Evolutionary conservation across 2,797 vertebrate genomes (phyloP), one percentile per base, ranked within the genome.

Genomic region (Steatocranus sp.): DNA sequence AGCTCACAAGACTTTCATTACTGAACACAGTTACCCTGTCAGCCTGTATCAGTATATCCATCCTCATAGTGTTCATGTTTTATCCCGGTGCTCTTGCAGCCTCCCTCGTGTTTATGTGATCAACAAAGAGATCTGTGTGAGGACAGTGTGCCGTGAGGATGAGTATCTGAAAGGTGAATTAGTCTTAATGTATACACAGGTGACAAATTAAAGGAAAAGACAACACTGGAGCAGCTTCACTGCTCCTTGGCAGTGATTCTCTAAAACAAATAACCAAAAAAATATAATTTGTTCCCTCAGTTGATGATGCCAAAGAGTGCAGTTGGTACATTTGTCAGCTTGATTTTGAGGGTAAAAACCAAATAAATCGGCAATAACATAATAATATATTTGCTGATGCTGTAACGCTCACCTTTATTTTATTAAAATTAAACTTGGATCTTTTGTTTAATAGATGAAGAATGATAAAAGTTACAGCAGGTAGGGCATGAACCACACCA

Each of bases 51-150:
- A 38, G 27, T 27, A 43, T 38, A 50, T 36, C 38, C 49, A 7
- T 2, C 23, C 49, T 73, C 27, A 73, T 50, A 11, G 61, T 54
- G 30, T 54, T 86, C 53, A 46, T 79, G 36, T 78, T 86, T 43
- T 25, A 36, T 83, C 77, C 46, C 8, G 23, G 78, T 66, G 88
- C 3, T 81, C 75, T 23, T 8, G 3, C 92, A 97, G 96, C 89
- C 92, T 95, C 63, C 90, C 93, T 74, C 95, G 96, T 15, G 91
- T 97, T 79, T 97, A 97, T 9, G 93, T 97, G 83, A 96, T 97
- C 94, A 97, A 97, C 94, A 97, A 96, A 1, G 96, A 97, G 91
- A 95, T 96, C 90, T 97, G 96, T 23, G 80, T 90, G 85, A 94
- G 96, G 91, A 97, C 94, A 0, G 95, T 97, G 80, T 97, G 96